A percentile compares a stretch with the other conserved stretches of the same genome.
Evolutionary conservation across 2,113 vertebrate species (phyloP).

Genomic region (Struthidea cinerea): DNA sequence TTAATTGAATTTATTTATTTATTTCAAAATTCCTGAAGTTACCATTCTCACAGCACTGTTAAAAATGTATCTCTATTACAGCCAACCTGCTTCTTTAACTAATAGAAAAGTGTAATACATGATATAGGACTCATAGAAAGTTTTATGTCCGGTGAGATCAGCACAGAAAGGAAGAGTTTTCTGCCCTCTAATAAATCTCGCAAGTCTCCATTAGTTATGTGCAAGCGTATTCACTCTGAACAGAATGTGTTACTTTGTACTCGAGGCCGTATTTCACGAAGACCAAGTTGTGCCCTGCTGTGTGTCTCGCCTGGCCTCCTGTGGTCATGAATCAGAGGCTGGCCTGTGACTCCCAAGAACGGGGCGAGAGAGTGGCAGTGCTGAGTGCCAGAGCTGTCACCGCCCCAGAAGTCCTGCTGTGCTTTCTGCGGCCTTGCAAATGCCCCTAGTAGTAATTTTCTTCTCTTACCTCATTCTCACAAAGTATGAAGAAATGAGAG

Average conservation of each 20-base stretch:
- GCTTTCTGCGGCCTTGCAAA: not conserved
- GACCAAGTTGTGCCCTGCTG: not conserved
- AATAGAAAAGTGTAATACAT: not conserved
- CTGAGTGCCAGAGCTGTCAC: accelerated
- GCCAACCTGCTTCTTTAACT: not conserved
- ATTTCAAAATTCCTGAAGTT: not conserved
- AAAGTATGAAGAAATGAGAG: not conserved
- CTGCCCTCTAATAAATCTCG: conserved; percentile 14
- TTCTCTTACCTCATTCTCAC: not conserved
- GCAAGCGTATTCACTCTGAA: not conserved
- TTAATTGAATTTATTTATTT: not conserved
- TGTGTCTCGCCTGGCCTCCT: not conserved
- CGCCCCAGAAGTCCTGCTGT: not conserved
- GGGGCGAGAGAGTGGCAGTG: accelerated
- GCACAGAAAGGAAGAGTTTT: not conserved
- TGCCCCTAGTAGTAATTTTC: not conserved
- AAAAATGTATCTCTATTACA: not conserved
- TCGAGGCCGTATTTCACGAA: not conserved
- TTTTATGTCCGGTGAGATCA: conserved; percentile 20
- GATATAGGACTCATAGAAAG: not conserved
- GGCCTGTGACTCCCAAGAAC: accelerated
- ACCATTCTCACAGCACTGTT: not conserved
- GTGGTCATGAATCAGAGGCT: not conserved
- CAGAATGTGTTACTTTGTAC: not conserved
- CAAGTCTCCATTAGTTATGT: not conserved